Percentiles rank a stretch among this genome's conserved stretches.
Evolutionary conservation across 2,888 invertebrate species (phyloP).

Genomic region (Entomobrya multifasciata): DNA sequence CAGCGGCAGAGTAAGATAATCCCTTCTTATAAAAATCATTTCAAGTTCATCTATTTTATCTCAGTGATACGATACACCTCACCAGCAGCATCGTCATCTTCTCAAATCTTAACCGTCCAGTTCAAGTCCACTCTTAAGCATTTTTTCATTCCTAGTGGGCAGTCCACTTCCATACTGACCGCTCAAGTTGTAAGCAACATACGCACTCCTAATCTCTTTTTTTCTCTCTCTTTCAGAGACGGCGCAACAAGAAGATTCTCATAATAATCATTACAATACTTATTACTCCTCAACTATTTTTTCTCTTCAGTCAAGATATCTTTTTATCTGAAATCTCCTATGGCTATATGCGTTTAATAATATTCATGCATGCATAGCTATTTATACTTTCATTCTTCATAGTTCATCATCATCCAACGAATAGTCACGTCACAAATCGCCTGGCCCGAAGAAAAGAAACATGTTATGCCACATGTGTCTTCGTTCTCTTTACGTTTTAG

Average conservation of each 20-base stretch:
- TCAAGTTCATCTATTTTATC: constrained; percentile 70
- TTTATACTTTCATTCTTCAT: constrained; percentile 24
- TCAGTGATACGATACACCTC: constrained; percentile 41
- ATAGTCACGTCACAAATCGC: background rate
- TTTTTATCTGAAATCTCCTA: background rate
- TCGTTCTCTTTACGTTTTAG: constrained; percentile 36
- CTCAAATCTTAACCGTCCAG: constrained; percentile 51
- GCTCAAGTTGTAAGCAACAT: background rate
- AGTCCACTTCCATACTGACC: constrained; percentile 51
- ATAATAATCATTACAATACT: constrained; percentile 65
- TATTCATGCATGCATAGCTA: background rate
- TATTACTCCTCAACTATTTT: constrained; percentile 47
- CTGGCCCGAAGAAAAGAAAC: constrained; percentile 27
- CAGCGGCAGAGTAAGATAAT: background rate
- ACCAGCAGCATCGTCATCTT: constrained; percentile 12
- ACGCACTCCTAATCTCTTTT: constrained; percentile 58
- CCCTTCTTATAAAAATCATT: constrained; percentile 45
- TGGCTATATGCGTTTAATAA: background rate
- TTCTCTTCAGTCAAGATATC: constrained; percentile 27
- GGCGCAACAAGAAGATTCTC: constrained; percentile 53
- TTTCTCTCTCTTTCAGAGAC: constrained; percentile 46
- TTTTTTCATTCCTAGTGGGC: constrained; percentile 61
- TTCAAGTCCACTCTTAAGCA: constrained; percentile 37
- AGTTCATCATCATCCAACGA: background rate
- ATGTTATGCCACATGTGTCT: background rate